Base-by-base conservation (phyloP, 2,797 vertebrate genomes). In the Rousettus madagascariensis region DNA sequence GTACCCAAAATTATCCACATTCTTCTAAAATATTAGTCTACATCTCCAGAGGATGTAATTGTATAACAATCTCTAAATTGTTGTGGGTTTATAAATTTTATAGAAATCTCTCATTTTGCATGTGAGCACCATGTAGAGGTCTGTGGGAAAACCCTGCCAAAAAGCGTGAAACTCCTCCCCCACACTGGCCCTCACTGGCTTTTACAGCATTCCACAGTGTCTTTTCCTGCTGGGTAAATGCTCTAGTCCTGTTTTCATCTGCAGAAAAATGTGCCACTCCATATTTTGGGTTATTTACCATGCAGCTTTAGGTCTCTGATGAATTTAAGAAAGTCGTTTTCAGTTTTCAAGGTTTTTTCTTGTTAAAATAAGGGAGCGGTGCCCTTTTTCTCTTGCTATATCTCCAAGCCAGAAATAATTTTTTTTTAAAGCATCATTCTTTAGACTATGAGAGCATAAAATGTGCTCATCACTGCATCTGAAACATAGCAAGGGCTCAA, bases 1-100 rank as follows among this genome's bases (percentile, higher is more conserved):
- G 51, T 91, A 61, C 38, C 68, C 69, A 55, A 94, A 77, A 61
- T 19, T 46, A 3, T 19, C 12, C 59, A 77, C 13, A 13, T 63
- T 78, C 86, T 83, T 86, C 53, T 82, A 51, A 95, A 94, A 86
- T 53, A 26, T 24, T 77, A 65, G 4, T 38, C 74, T 84, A 59
- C 6, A 66, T 92, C 89, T 83, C 36, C 16, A 93, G 26, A 75
- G 11, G 9, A 61, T 30, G 5, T 53, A 72, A 55, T 65, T 87
- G 61, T 43, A 10, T 69, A 91, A 93, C 19, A 51, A 7, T 38
- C 10, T 78, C 43, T 55, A 66, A 86, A 75, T 59, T 74, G 9
- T 28, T 28, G 30, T 53, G 22, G 1, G 1, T 38, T 0, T 38
- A 17, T 30, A 43, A n/a, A 43, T 55, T 79, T 68, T 90, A 80